These are phyloP conservation scores for Dioctria linearis DNA, from an alignment of 2,888 invertebrate species.

Conservation along the genomic window DNA sequence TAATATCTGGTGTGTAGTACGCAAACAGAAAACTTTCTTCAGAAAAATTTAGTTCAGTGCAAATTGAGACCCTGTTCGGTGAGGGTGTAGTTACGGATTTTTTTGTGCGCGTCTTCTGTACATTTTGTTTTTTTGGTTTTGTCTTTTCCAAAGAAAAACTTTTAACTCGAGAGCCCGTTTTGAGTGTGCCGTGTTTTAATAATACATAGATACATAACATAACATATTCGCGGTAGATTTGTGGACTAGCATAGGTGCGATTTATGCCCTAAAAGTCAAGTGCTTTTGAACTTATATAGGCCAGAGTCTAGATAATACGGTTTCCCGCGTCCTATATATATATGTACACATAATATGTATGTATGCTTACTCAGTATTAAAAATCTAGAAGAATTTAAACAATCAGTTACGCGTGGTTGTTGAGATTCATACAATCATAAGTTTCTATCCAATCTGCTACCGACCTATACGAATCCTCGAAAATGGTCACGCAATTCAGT, in stretches of 20 bases:
- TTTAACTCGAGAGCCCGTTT: neutral
- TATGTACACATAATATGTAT: no score
- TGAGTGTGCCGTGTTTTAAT: neutral
- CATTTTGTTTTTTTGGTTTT: neutral
- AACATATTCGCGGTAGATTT: neutral
- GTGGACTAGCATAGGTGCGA: conserved; percentile 21
- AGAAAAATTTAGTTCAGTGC: conserved; percentile 56
- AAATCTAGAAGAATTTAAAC: no score
- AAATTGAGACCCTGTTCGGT: conserved; percentile 55
- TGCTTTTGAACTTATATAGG: conserved; percentile 27
- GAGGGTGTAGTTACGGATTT: conserved; percentile 46
- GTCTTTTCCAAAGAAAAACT: neutral
- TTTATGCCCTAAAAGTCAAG: conserved; percentile 11
- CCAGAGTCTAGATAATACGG: neutral
- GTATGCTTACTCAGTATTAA: no score
- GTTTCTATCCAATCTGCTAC: no score
- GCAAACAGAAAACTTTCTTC: conserved; percentile 43
- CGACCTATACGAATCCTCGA: neutral
- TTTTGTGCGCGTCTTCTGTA: conserved; percentile 24
- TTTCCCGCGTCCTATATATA: conserved; percentile 29
- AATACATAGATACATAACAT: neutral
- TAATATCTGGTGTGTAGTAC: conserved; percentile 21
- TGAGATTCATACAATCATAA: no score
- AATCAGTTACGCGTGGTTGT: no score
- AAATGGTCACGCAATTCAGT: conserved; percentile 11